phyloP scores from a whole-genome alignment of 1,140 invertebrate species.

The Nephotettix cincticeps region DNA sequence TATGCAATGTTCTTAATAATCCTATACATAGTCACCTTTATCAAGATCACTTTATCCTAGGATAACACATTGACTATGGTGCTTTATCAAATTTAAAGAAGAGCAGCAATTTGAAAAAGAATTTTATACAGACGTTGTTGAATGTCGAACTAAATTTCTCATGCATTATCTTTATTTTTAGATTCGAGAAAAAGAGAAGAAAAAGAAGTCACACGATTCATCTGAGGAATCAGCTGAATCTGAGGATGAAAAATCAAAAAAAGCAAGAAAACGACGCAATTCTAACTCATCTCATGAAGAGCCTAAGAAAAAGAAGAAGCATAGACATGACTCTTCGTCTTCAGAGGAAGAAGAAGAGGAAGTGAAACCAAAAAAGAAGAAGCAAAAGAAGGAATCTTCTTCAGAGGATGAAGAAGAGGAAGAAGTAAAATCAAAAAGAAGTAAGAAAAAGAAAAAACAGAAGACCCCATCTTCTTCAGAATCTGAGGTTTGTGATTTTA shows the following conservation, averaged over 20 bases:
- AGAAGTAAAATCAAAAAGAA: slow-evolving; percentile 61
- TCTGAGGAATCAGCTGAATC: slow-evolving; percentile 61
- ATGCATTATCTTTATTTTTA: slow-evolving; percentile 11
- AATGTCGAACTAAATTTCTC: too few species aligned
- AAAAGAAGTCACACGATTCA: slow-evolving; percentile 51
- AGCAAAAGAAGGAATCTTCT: slow-evolving; percentile 52
- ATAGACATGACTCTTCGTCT: slow-evolving; percentile 40
- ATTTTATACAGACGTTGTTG: too few species aligned
- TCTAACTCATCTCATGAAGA: slow-evolving; percentile 53
- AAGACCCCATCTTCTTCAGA: slow-evolving; percentile 59
- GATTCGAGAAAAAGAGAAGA: slow-evolving; percentile 54
- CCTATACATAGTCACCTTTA: too few species aligned
- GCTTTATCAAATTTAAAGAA: too few species aligned
- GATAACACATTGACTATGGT: too few species aligned
- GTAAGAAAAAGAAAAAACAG: slow-evolving; percentile 65
- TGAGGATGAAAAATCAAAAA: slow-evolving; percentile 49
- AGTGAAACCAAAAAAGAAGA: slow-evolving; percentile 64
- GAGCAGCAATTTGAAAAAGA: too few species aligned
- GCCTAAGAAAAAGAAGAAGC: slow-evolving; percentile 48
- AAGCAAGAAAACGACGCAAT: slow-evolving; percentile 56
- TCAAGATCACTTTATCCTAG: too few species aligned
- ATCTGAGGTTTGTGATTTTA: slow-evolving; percentile 54
- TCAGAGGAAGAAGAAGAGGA: slow-evolving; percentile 68
- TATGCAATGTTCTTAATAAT: too few species aligned
- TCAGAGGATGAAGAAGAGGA: slow-evolving; percentile 62